These are phyloP conservation scores for Hyperoodon ampullatus DNA, from an alignment of 2,113 vertebrate genomes.

Conservation along the genomic window DNA sequence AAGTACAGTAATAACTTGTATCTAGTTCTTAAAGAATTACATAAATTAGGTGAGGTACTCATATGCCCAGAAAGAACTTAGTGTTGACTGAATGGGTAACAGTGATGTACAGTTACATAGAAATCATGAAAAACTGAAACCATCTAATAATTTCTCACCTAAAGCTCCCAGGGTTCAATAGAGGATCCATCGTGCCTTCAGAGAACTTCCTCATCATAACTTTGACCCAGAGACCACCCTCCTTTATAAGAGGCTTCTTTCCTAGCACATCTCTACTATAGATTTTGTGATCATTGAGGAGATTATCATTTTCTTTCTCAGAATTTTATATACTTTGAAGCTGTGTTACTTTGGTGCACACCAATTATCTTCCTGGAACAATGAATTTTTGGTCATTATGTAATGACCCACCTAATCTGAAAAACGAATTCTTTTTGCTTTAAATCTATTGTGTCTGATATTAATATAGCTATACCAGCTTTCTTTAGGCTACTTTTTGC, in stretches of 20 bases:
- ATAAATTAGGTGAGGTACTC: neutral
- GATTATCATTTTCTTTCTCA: neutral
- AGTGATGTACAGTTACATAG: neutral
- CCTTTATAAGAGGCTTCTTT: neutral
- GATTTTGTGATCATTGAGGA: neutral
- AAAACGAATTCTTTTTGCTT: neutral
- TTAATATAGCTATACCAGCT: neutral
- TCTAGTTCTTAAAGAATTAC: neutral
- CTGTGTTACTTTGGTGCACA: neutral
- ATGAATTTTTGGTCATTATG: neutral
- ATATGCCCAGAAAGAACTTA: neutral
- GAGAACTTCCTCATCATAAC: neutral
- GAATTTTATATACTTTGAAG: neutral
- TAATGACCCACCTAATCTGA: neutral
- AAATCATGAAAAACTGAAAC: conserved; percentile 10
- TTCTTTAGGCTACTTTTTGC: neutral
- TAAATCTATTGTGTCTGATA: neutral
- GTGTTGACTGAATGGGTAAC: neutral
- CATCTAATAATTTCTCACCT: neutral
- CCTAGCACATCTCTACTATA: neutral
- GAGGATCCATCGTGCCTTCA: neutral
- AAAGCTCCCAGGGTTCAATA: neutral
- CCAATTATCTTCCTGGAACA: neutral
- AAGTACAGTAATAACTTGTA: neutral
- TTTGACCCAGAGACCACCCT: neutral